Percentiles rank a stretch among this genome's conserved stretches.
Conservation (phyloP, 2,888 invertebrate species). For the Latheticus oryzae region DNA sequence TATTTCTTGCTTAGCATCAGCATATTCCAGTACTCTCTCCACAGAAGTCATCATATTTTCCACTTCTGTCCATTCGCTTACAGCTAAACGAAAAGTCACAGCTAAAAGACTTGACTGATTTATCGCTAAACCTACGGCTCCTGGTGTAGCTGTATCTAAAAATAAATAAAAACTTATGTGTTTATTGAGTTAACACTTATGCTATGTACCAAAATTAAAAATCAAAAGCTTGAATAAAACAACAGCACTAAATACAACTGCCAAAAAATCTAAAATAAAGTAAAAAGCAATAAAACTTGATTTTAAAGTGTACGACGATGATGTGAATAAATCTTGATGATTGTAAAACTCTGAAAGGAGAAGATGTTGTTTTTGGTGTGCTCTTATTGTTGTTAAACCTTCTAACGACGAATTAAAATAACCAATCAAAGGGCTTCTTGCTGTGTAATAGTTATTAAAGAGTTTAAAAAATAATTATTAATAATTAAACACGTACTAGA, state of each 20-base stretch:
- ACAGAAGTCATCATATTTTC: slow-evolving; percentile 87
- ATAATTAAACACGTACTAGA: slow-evolving; percentile 42
- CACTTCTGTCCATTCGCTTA: slow-evolving; percentile 84
- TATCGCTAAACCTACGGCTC: slow-evolving; percentile 81
- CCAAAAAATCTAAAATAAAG: slow-evolving; percentile 46
- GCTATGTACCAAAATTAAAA: slow-evolving; percentile 25
- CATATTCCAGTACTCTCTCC: slow-evolving; percentile 73
- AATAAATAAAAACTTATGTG: background rate
- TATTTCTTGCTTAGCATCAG: slow-evolving; percentile 65
- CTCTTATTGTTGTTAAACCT: slow-evolving; percentile 54
- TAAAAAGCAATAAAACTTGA: slow-evolving; percentile 55
- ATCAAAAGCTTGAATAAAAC: slow-evolving; percentile 33
- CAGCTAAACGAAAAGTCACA: slow-evolving; percentile 71
- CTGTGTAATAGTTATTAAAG: too few relatives aligned
- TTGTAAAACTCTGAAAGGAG: slow-evolving; percentile 51
- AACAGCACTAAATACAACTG: slow-evolving; percentile 17
- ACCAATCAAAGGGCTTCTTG: slow-evolving; percentile 54
- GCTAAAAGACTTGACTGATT: slow-evolving; percentile 82
- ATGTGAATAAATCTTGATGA: slow-evolving; percentile 53
- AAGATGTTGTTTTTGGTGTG: slow-evolving; percentile 49
- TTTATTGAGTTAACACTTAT: slow-evolving; percentile 8
- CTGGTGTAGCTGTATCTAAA: slow-evolving; percentile 55
- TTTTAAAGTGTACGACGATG: too few relatives aligned
- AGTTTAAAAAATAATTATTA: slow-evolving; percentile 3
- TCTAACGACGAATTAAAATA: slow-evolving; percentile 55